Base-by-base conservation (phyloP, 2,888 invertebrate species). In the Aricia artaxerxes region DNA sequence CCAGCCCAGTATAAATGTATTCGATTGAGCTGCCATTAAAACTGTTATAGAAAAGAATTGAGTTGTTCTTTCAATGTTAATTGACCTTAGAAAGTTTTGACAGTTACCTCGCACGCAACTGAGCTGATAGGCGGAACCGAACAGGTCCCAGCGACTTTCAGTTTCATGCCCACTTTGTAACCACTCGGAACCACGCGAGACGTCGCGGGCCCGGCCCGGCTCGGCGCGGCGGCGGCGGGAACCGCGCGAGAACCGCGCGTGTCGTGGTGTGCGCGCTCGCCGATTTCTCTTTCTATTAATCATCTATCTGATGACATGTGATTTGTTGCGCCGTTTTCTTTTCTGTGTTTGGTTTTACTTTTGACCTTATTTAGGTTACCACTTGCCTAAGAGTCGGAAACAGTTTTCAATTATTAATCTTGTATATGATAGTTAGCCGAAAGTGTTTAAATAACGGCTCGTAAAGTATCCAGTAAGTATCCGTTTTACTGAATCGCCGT, bases 261-360 rank as follows among this genome's bases (percentile, higher is more conserved):
- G 35, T 16, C 69, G 79, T 79, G 79, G 80, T 79, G 31, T 61
- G 44, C 44, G 60, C 40, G 44, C 61, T 31, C 35, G 16, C 31
- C 44, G 60, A 73, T 79, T 76, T 79, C 79, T 79, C 79, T 75
- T 79, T 79, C 79, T 75, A 73, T 78, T 44, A 40, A 69, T 78
- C 64, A 69, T 78, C 49, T 69, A 49, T 78, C 64, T 38, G 69
- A 69, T 69, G 69, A 69, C 69, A 69, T 69, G 69, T 38, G 69
- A 69, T 69, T 69, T 69, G 69, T 69, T 69, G 35, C 69, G 69
- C 35, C 5, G 69, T 69, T 69, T 69, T 69, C 69, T 69, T 69
- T 69, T 69, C 9, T 69, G 5, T 64, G 31, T 69, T 69, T 38
- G 69, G 35, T 69, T 69, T 69, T 69, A 69, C 69, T 69, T 69